Conservation (phyloP, 2,888 invertebrate genomes). For the Norana najaformis region DNA sequence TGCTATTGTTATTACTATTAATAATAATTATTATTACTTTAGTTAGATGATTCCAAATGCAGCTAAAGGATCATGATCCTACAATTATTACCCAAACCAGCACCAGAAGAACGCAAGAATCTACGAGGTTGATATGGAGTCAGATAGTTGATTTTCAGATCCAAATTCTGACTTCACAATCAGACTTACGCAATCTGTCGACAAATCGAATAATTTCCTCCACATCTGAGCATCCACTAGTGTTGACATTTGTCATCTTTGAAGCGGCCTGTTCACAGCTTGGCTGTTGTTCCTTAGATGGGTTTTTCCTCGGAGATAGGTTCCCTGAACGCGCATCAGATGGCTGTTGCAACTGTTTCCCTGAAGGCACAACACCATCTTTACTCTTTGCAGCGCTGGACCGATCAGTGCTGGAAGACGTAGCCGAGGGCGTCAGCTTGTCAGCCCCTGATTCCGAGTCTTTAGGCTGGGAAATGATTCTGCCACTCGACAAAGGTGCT, state of each 20-base stretch:
- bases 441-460: background rate
- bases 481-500: background rate
- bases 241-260: background rate
- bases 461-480: background rate
- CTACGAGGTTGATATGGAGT: no score
- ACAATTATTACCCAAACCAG: no score
- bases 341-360: background rate
- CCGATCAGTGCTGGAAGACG: background rate
- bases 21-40: background rate
- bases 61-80: no score
- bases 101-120: no score
- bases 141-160: background rate
- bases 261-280: background rate
- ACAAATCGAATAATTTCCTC: background rate
- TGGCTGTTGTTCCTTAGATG: background rate
- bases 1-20: background rate
- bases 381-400: background rate
- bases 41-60: no score
- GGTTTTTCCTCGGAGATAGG: background rate
- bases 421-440: background rate
- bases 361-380: no score
- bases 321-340: background rate
- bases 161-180: background rate
- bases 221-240: background rate
- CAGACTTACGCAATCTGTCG: background rate